Base-by-base conservation (phyloP, 2,888 invertebrate species). In the Ecliptopera silaceata region DNA sequence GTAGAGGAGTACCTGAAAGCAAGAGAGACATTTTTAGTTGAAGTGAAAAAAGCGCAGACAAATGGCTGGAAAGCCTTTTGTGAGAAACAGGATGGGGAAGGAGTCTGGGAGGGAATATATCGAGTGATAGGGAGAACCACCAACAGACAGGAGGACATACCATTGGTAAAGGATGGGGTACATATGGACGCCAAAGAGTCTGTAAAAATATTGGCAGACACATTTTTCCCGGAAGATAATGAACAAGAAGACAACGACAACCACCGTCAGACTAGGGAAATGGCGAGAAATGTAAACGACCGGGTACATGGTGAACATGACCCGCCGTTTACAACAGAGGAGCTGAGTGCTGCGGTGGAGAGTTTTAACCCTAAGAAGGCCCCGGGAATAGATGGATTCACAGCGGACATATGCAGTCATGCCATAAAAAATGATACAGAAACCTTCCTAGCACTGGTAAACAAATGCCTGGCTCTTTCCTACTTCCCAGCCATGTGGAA, bases 281-380 rank as follows among this genome's bases (percentile, higher is more conserved):
- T 1, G 15, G 36, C 36, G 10, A 10, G 2, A 6, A 1, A 10
- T 2, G 51, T 54, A 51, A 62, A 63, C 32, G 51, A 38, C 1
- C 11, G n/a, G 18, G 17, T 53, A 20, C 36, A 41, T 45, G 43
- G 29, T 20, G 4, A 17, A 2, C 32, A 32, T 42, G 64, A 64
- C 34, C 65, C 68, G 6, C 56, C 52, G 18, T 68, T 65, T 44
- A 64, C 65, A 1, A 11, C n/a, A 2, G 2, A 39, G 0, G 64
- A 67, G 22, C 56, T 64, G 0, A 42, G 8, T 12, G 10, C 11
- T 6, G 49, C 56, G 4, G 18, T 48, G 18, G 15, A 17, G 0
- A 41, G 42, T 1, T 64, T 64, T 10, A 64, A 61, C 26, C 61
- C 62, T 2, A 67, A 64, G 38, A 68, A 64, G 39, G 65, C 64